Evolutionary conservation across 2,113 vertebrate species (phyloP).

Genomic region (Melanostigma gelatinosum): DNA sequence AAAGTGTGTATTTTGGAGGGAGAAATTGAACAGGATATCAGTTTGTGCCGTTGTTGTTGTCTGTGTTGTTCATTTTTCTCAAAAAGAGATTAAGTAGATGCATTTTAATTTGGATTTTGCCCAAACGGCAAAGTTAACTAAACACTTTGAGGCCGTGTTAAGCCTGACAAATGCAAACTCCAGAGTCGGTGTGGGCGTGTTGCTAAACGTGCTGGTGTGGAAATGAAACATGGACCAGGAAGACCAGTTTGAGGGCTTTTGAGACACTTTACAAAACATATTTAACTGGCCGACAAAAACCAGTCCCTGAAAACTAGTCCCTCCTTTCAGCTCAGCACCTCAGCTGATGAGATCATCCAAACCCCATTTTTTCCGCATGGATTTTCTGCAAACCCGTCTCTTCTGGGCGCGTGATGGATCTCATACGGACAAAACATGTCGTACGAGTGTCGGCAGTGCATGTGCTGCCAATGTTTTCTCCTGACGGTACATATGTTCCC

Average conservation of each 20-base stretch:
- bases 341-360: background rate
- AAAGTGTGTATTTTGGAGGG: background rate
- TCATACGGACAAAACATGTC: conserved; percentile 7
- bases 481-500: conserved; percentile 40
- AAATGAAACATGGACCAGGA: background rate
- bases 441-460: conserved; percentile 16
- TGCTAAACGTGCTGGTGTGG: background rate
- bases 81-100: too few relatives aligned
- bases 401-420: background rate
- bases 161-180: too few relatives aligned
- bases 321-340: background rate
- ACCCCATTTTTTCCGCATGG: background rate
- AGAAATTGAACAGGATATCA: background rate
- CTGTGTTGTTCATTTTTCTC: background rate
- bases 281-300: too few relatives aligned
- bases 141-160: background rate
- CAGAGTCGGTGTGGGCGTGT: background rate
- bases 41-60: background rate
- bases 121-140: background rate
- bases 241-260: background rate
- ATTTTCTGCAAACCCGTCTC: conserved; percentile 13
- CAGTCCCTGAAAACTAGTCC: background rate
- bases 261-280: background rate
- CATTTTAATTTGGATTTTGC: background rate
- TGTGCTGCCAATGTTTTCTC: conserved; percentile 16